Conservation (phyloP, 2,888 invertebrate genomes). For the Anarsia innoxiella region DNA sequence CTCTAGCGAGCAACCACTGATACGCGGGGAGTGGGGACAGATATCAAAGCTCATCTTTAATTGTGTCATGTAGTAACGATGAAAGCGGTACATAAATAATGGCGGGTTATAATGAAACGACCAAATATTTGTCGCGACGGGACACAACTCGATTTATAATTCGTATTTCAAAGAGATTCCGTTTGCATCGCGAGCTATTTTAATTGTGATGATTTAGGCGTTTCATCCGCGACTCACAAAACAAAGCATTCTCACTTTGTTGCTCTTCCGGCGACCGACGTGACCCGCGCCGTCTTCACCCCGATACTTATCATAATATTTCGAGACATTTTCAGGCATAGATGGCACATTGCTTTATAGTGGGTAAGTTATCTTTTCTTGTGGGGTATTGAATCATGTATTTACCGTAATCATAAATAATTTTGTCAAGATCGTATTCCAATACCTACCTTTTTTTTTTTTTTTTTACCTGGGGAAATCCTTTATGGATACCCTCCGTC, state of each 20-base stretch:
- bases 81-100: slow-evolving; percentile 37
- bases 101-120: slow-evolving; percentile 22
- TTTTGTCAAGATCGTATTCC: too few species aligned
- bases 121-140: slow-evolving; percentile 20
- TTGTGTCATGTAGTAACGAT: slow-evolving; percentile 24
- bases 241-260: slow-evolving; percentile 42
- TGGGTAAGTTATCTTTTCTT: too few species aligned
- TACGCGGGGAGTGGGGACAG: too few species aligned
- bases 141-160: slow-evolving; percentile 29
- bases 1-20: too few species aligned
- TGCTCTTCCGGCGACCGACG: slow-evolving; percentile 16
- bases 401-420: too few species aligned
- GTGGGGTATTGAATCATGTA: too few species aligned
- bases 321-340: too few species aligned
- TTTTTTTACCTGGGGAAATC: too few species aligned
- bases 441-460: too few species aligned
- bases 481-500: too few species aligned
- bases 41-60: slow-evolving; percentile 33
- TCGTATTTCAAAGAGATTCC: slow-evolving; percentile 55
- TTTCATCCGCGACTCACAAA: slow-evolving; percentile 41
- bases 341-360: too few species aligned
- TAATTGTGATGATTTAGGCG: slow-evolving; percentile 60
- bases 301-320: too few species aligned
- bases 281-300: slow-evolving; percentile 5
- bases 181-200: slow-evolving; percentile 38